Evolutionary conservation across 2,888 invertebrate species (phyloP).

Genomic region (Pycnomerus fuliginosus): DNA sequence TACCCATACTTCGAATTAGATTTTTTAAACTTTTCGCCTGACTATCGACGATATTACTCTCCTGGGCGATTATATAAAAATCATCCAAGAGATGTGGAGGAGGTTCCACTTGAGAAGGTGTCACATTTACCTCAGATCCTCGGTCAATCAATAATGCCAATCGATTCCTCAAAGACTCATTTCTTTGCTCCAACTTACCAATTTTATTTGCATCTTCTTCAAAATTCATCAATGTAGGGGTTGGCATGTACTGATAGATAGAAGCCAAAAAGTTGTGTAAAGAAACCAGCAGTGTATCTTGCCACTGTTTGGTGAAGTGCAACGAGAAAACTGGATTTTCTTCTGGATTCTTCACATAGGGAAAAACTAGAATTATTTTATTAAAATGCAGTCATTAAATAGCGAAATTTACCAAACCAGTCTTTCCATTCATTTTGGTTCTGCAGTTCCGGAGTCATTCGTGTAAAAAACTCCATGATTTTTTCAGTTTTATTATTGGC

Average conservation of each 20-base stretch:
- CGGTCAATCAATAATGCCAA: slow-evolving; percentile 56
- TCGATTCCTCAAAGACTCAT: slow-evolving; percentile 66
- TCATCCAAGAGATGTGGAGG: slow-evolving; percentile 85
- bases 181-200: slow-evolving; percentile 81
- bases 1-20: slow-evolving; percentile 79
- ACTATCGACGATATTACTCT: slow-evolving; percentile 59
- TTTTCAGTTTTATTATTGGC: slow-evolving; percentile 81
- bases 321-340: slow-evolving; percentile 84
- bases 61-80: slow-evolving; percentile 86
- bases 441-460: slow-evolving; percentile 84
- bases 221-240: slow-evolving; percentile 80
- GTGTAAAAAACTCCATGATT: slow-evolving; percentile 85
- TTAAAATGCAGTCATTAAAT: slow-evolving; percentile 5
- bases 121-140: slow-evolving; percentile 50
- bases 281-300: slow-evolving; percentile 88
- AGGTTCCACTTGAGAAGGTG: slow-evolving; percentile 66
- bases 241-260: slow-evolving; percentile 85
- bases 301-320: slow-evolving; percentile 93
- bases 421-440: slow-evolving; percentile 93
- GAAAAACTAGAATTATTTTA: slow-evolving; percentile 71
- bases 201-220: slow-evolving; percentile 83
- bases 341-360: slow-evolving; percentile 88
- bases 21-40: slow-evolving; percentile 77
- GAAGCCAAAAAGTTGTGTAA: slow-evolving; percentile 91
- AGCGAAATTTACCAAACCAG: slow-evolving; percentile 80